phyloP scores from a whole-genome alignment of 2,888 invertebrate species.

The Dolichomitus sp. region DNA sequence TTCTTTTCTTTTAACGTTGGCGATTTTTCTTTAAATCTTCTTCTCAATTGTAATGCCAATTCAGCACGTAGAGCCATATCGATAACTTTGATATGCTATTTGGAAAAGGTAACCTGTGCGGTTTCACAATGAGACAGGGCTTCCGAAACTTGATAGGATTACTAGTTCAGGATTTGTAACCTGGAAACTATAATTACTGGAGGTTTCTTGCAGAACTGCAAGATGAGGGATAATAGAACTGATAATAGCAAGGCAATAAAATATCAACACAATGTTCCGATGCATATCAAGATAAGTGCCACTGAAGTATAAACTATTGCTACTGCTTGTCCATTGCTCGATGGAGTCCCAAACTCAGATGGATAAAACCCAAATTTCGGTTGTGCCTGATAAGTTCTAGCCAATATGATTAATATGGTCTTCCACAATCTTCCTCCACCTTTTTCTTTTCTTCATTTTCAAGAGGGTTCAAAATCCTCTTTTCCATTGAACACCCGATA shows the following conservation, averaged over 20 bases:
- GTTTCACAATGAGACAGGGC: background rate
- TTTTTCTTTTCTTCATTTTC: background rate
- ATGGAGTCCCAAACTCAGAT: background rate
- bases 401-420: background rate
- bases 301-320: too few relatives aligned
- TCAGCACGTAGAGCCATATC: background rate
- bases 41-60: slow-evolving; percentile 6
- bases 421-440: background rate
- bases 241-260: too few relatives aligned
- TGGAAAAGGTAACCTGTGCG: background rate
- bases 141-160: background rate
- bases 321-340: background rate
- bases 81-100: background rate
- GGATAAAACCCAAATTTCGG: background rate
- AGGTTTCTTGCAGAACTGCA: too few relatives aligned
- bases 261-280: background rate
- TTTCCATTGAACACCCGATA: slow-evolving; percentile 70
- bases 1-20: slow-evolving; percentile 14
- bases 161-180: background rate
- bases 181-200: background rate
- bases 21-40: slow-evolving; percentile 11
- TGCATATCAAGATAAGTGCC: background rate
- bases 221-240: too few relatives aligned
- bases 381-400: background rate
- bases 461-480: slow-evolving; percentile 1